phyloP scores from a whole-genome alignment of 1,140 invertebrate species.

The Rhagoletis zephyria region DNA sequence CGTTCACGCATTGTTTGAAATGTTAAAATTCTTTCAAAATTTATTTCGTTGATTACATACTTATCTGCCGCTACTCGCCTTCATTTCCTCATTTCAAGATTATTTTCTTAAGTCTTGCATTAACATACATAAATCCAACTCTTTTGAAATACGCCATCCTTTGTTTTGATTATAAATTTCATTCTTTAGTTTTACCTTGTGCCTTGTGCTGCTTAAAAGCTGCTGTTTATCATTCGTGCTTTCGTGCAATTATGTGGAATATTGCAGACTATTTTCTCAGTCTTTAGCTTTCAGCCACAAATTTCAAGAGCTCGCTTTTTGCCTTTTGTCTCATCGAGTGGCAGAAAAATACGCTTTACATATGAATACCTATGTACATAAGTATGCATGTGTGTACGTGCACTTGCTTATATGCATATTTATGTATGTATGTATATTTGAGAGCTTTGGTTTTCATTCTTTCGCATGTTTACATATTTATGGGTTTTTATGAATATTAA shows the following conservation, averaged over 20 bases:
- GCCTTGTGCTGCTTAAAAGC: not conserved
- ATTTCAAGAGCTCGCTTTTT: not conserved
- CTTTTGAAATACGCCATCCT: too few relatives aligned
- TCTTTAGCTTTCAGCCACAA: not conserved
- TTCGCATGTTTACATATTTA: conserved; percentile 18
- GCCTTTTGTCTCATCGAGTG: conserved; percentile 12
- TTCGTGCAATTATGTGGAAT: too few relatives aligned
- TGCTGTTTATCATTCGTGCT: too few relatives aligned
- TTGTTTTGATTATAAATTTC: not conserved
- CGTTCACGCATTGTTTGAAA: too few relatives aligned
- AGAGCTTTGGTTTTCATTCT: not conserved
- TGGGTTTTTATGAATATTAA: conserved; percentile 43
- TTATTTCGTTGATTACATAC: too few relatives aligned
- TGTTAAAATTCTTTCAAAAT: too few relatives aligned
- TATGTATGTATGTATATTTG: not conserved
- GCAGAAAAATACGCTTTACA: not conserved
- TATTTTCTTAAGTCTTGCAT: too few relatives aligned
- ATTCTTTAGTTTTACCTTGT: not conserved
- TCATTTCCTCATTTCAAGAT: too few relatives aligned
- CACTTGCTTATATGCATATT: not conserved
- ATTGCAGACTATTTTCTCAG: not conserved
- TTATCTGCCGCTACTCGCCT: too few relatives aligned
- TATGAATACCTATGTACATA: not conserved
- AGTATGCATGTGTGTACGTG: not conserved
- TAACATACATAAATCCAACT: too few relatives aligned